Base-by-base conservation (phyloP, 2,797 vertebrate species). In the Scleropages formosus region DNA sequence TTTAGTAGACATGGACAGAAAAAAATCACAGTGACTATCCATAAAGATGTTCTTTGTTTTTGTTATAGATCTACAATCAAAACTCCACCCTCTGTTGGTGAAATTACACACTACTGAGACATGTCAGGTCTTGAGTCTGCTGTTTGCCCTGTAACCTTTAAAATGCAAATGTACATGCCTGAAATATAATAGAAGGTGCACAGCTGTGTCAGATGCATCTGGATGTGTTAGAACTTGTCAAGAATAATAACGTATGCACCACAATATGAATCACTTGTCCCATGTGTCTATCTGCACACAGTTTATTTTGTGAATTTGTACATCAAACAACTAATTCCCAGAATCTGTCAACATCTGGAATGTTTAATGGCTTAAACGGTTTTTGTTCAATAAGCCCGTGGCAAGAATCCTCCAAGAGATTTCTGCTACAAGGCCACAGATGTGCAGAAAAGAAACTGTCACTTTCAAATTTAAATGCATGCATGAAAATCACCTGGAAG, bases 401-500 rank as follows among this genome's bases (percentile, higher is more conserved):
- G 9, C 44, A 20, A 64, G 22, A n/a, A 67, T 46, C n/a, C n/a
- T n/a, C n/a, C n/a, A n/a, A 20, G 18, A 44, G 13, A 67, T 44
- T n/a, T n/a, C 64, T 44, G 18, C 9, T 44, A 39, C 44, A 39
- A 39, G 15, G 13, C 15, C 15, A 31, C 27, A 39, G 11, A 12
- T 39, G 16, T 1, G 26, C 24, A 56, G 9, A 3, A n/a, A 9
- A 16, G 56, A 56, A 4, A 59, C 56, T 20, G 56, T 59, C 56
- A 64, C 15, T 64, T 31, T 24, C 64, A 64, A 64, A 27, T 27
- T 51, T 9, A 26, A 27, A 12, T 44, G 26, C 9, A 22, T n/a
- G 26, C 39, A 46, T 24, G 18, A 65, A 75, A 26, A 75, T 86
- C 78, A 90, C 90, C 84, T 46, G 78, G 75, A 72, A 11, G 27